These are phyloP conservation scores for Datnioides undecimradiatus DNA, from an alignment of 2,113 vertebrate species.

Conservation along the genomic window DNA sequence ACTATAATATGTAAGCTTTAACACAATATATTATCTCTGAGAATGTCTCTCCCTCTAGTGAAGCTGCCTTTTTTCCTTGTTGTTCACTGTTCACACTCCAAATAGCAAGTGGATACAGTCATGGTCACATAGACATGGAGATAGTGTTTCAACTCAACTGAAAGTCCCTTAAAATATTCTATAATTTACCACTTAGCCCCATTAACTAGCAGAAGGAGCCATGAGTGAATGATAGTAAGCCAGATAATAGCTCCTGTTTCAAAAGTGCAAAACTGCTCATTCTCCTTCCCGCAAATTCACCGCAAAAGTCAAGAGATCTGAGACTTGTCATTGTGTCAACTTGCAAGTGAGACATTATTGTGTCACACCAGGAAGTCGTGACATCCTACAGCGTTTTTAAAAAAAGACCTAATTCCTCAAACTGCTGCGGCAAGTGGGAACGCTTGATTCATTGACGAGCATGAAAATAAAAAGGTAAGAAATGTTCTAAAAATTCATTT, in stretches of 20 bases:
- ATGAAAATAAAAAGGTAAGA: slow-evolving; percentile 72
- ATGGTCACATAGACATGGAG: background rate
- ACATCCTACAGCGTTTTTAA: slow-evolving; percentile 24
- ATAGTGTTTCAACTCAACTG: background rate
- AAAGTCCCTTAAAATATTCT: background rate
- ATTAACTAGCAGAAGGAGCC: background rate
- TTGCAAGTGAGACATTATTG: slow-evolving; percentile 59
- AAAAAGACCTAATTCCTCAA: slow-evolving; percentile 65
- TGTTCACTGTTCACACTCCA: background rate
- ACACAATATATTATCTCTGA: no score
- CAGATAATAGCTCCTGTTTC: slow-evolving; percentile 24
- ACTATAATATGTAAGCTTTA: no score
- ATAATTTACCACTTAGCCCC: background rate
- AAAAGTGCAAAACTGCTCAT: slow-evolving; percentile 28
- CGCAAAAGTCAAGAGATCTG: slow-evolving; percentile 26
- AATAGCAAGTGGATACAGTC: background rate
- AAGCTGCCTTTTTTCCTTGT: background rate
- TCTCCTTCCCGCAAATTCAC: slow-evolving; percentile 41
- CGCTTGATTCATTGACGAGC: background rate
- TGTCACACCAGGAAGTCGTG: slow-evolving; percentile 70
- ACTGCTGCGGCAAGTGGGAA: background rate
- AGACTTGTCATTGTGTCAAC: slow-evolving; percentile 16
- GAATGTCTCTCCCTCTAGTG: no score
- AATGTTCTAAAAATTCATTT: background rate
- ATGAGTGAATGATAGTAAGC: slow-evolving; percentile 9